Conservation (phyloP, 2,888 invertebrate species). For the Dynastes maya region DNA sequence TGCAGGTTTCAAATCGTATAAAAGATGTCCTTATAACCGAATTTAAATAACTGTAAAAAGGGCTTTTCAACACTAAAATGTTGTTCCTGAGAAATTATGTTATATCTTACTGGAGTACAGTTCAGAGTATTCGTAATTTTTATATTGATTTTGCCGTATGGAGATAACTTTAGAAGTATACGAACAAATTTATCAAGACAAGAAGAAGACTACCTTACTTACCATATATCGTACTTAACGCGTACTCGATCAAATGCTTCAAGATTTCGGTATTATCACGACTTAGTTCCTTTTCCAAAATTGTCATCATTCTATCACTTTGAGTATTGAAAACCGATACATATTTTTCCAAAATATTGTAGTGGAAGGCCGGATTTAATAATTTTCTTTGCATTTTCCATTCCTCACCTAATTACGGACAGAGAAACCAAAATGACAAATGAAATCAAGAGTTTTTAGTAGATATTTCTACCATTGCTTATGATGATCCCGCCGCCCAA, state of each 20-base stretch:
- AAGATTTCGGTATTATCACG: background rate
- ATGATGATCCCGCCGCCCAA: conserved; percentile 3
- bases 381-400: conserved; percentile 1
- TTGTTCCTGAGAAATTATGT: no score
- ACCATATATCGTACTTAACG: conserved; percentile 3
- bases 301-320: conserved; percentile 3
- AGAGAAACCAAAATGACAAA: background rate
- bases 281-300: background rate
- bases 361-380: conserved; percentile 8
- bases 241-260: conserved; percentile 2
- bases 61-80: no score
- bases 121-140: no score
- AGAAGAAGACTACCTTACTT: background rate
- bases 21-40: no score
- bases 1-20: no score
- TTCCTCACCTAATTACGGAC: background rate
- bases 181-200: no score
- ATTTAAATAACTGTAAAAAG: no score
- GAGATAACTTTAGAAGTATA: no score
- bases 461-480: background rate
- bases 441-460: background rate
- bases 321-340: background rate
- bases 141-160: no score
- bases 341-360: background rate
- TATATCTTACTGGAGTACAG: no score